A percentile compares a stretch with the other conserved stretches of the same genome.
These are phyloP conservation scores for Glyphotaelius pellucidus DNA, from an alignment of 2,888 invertebrate species.

Conservation along the genomic window DNA sequence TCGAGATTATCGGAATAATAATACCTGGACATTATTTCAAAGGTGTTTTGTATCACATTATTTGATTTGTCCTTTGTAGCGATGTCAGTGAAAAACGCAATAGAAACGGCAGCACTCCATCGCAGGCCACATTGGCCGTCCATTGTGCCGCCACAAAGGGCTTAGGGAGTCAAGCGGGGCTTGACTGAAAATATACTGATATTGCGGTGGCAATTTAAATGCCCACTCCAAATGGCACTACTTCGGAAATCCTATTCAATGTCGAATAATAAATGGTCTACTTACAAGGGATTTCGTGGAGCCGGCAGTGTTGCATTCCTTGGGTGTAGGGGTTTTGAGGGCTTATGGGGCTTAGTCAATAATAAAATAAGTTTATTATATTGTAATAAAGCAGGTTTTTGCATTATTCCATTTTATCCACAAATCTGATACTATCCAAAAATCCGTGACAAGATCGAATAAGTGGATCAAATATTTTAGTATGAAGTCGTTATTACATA, in stretches of 20 bases:
- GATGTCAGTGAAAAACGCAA: constrained; percentile 3
- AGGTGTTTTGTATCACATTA: constrained; percentile 11
- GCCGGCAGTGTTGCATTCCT: not conserved
- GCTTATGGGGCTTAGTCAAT: not conserved
- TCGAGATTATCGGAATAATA: not conserved
- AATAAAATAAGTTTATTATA: not conserved
- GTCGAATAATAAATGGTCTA: not conserved
- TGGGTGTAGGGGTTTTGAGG: not conserved
- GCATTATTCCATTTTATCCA: not conserved
- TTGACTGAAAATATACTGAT: constrained; percentile 40
- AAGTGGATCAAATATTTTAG: not conserved
- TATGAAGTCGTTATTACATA: not conserved
- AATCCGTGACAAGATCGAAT: too few relatives aligned
- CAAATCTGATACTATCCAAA: too few relatives aligned
- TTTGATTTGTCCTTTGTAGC: constrained; percentile 12
- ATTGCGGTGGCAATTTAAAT: constrained; percentile 33
- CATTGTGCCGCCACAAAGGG: constrained; percentile 39
- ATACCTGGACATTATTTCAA: constrained; percentile 7
- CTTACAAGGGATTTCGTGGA: not conserved
- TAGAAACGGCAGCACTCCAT: constrained; percentile 31
- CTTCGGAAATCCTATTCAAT: not conserved
- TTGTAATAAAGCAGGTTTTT: not conserved
- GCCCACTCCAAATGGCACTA: not conserved
- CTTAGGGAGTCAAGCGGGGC: constrained; percentile 22
- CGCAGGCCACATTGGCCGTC: constrained; percentile 16